Base-by-base conservation (phyloP, 2,113 vertebrate species). In the Nipponia nippon region DNA sequence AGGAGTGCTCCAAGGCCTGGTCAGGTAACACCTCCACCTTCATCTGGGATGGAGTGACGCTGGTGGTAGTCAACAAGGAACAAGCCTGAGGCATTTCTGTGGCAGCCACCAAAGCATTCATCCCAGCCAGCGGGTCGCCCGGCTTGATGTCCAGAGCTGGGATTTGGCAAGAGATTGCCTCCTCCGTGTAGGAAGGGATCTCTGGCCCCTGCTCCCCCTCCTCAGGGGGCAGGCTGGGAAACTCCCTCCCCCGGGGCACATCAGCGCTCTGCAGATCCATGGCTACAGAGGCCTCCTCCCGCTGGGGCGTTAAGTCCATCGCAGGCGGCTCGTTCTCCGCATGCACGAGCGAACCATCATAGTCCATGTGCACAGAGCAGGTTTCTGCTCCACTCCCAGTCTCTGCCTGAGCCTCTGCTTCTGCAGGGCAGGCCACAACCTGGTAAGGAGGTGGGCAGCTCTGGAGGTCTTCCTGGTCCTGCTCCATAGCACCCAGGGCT, bases 101-200 rank as follows among this genome's bases (percentile, higher is more conserved):
- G 11, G 99, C 99, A 0, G 99, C 98, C 21, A 98, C 98, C 94
- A 99, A 97, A 23, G 98, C 99, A 0, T 99, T 98, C 99, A 99
- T 99, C 65, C 99, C 99, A 2, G 99, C 99, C 98, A 99, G 98
- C 0, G 99, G 99, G 96, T 99, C 99, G 2, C 99, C 99, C 0
- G 96, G 91, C 27, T 97, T 91, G 86, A 98, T 97, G 83, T 98
- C 82, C 83, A 98, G 96, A 44, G 97, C 79, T 13, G 96, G 72
- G 17, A 96, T 93, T 40, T 91, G 79, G 81, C 97, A 95, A 25
- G 98, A 63, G 58, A 96, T 87, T 23, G 62, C 89, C 58, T 98
- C 95, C 47, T 96, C 96, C 22, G 97, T 32, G 73, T 94, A 97
- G 66, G 94, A 87, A 70, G 97, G 42, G 49, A 96, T 71, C 49